These are phyloP conservation scores for Stegodyphus dumicola DNA, from an alignment of 1,140 invertebrate genomes.

Conservation along the genomic window DNA sequence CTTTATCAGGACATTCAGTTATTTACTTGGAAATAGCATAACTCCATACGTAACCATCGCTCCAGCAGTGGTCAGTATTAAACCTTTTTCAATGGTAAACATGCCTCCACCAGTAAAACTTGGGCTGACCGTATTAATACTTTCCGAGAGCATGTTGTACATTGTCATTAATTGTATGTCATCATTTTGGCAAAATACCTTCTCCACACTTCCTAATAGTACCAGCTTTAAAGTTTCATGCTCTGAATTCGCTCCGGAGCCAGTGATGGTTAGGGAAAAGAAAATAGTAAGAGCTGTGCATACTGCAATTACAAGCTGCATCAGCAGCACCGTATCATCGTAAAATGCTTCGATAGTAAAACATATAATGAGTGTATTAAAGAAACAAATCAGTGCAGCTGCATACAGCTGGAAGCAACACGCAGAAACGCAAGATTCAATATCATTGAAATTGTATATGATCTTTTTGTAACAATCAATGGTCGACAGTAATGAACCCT, in stretches of 20 bases:
- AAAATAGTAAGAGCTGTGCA: background rate
- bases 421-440: background rate
- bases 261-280: background rate
- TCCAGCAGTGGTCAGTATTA: conserved; percentile 26
- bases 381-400: background rate
- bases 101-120: conserved; percentile 17
- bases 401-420: background rate
- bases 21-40: conserved; percentile 6
- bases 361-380: background rate
- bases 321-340: background rate
- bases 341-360: background rate
- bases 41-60: conserved; percentile 48
- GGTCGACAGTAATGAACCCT: background rate
- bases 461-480: background rate
- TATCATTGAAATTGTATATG: background rate
- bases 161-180: background rate
- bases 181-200: background rate
- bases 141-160: background rate
- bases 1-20: too few relatives aligned
- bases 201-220: background rate
- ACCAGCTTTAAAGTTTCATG: background rate
- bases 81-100: conserved; percentile 31
- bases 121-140: background rate
- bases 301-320: background rate
- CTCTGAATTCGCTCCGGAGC: background rate